Evolutionary conservation across 2,797 vertebrate species (phyloP).

Genomic region (Heteromormyrus szaboi): DNA sequence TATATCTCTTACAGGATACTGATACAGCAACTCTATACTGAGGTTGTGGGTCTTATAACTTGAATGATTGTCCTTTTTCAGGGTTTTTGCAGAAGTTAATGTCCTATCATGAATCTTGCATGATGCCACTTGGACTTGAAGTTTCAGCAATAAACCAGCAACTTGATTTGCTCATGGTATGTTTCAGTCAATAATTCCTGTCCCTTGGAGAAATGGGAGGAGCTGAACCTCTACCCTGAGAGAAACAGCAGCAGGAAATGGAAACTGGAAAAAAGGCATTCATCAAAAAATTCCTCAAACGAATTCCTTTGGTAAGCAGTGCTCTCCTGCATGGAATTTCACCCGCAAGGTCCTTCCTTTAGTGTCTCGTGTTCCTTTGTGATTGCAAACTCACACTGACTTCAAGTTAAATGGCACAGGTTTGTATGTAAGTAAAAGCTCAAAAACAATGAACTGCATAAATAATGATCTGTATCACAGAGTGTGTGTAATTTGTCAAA

Average conservation of each 20-base stretch:
- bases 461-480: not conserved
- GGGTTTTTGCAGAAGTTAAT: slow-evolving; percentile 3
- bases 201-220: slow-evolving; percentile 92
- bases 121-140: not conserved
- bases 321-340: not conserved
- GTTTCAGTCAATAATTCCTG: slow-evolving; percentile 66
- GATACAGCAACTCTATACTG: slow-evolving; percentile 25
- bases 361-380: not conserved
- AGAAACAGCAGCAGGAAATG: slow-evolving; percentile 76
- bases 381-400: not conserved
- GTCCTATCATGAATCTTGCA: slow-evolving; percentile 15
- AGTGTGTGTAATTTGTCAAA: not conserved
- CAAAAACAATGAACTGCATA: not conserved
- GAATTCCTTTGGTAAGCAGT: slow-evolving; percentile 83
- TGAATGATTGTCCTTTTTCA: not conserved
- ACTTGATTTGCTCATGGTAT: not conserved
- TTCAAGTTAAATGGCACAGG: not conserved
- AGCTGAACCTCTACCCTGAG: slow-evolving; percentile 76
- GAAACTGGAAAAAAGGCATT: slow-evolving; percentile 75
- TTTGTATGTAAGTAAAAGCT: not conserved
- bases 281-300: slow-evolving; percentile 82
- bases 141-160: not conserved
- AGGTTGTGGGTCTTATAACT: slow-evolving; percentile 30
- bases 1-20: not conserved
- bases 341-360: not conserved